Percentiles rank a stretch among this genome's conserved stretches.
Evolutionary conservation across 2,113 vertebrate species (phyloP).

Genomic region (Cavia aperea): DNA sequence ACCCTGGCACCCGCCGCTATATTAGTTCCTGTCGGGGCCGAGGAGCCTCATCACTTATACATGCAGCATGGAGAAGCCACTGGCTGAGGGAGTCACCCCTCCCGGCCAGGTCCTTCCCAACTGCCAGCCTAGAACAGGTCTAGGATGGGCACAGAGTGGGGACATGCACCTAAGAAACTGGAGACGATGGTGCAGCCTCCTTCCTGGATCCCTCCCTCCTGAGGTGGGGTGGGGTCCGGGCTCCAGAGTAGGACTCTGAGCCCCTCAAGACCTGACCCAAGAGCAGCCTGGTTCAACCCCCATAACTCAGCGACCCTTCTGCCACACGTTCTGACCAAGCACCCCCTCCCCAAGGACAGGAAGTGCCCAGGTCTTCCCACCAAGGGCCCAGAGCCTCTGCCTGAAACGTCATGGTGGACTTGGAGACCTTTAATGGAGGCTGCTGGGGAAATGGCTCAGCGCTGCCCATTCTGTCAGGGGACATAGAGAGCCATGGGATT

Average conservation of each 20-base stretch:
- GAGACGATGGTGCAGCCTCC: neutral
- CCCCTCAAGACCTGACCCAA: neutral
- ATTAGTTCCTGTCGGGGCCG: conserved; percentile 66
- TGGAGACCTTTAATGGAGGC: conserved; percentile 31
- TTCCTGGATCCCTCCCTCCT: neutral
- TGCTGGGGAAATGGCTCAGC: neutral
- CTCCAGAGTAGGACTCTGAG: neutral
- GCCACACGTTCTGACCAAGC: neutral
- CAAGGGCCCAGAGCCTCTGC: conserved; percentile 7
- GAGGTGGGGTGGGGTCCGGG: neutral
- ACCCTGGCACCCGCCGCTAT: conserved; percentile 62
- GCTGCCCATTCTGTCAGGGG: neutral
- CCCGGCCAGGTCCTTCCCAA: neutral
- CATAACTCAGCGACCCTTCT: neutral
- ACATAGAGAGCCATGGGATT: neutral
- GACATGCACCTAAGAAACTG: neutral
- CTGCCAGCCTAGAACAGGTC: neutral
- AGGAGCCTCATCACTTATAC: conserved; percentile 66
- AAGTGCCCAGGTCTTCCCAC: neutral
- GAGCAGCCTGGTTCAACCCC: neutral
- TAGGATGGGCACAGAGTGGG: neutral
- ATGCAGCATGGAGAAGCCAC: conserved; percentile 57
- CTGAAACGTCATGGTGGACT: conserved; percentile 23
- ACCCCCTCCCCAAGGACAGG: neutral
- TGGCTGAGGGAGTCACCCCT: conserved; percentile 22